Evolutionary conservation across 2,888 invertebrate genomes (phyloP).

Genomic region (Drosophila recens): DNA sequence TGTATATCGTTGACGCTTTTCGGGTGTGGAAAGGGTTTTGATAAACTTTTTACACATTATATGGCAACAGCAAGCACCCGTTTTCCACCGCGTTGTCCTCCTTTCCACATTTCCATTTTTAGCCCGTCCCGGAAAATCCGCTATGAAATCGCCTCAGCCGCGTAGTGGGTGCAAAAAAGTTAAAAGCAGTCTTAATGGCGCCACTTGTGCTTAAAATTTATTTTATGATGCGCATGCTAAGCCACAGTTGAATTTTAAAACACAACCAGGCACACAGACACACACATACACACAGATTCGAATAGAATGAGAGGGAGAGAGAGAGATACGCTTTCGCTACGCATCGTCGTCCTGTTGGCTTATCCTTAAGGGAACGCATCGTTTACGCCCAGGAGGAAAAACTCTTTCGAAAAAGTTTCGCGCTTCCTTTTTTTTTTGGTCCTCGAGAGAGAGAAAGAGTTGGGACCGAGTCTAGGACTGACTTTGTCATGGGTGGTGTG

Average conservation of each 20-base stretch:
- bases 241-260: conserved; percentile 82
- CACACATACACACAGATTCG: neutral
- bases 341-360: conserved; percentile 57
- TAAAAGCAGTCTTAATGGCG: conserved; percentile 81
- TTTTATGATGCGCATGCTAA: conserved; percentile 80
- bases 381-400: conserved; percentile 61
- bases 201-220: conserved; percentile 82
- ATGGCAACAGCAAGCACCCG: conserved; percentile 42
- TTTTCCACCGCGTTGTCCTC: neutral
- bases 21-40: conserved; percentile 76
- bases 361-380: conserved; percentile 72
- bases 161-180: conserved; percentile 77
- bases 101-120: neutral
- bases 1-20: conserved; percentile 55
- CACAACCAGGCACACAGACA: conserved; percentile 49
- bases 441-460: conserved; percentile 9
- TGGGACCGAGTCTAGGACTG: conserved; percentile 1
- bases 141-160: conserved; percentile 59
- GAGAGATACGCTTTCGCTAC: conserved; percentile 46
- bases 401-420: conserved; percentile 77
- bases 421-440: conserved; percentile 42
- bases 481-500: conserved; percentile 44
- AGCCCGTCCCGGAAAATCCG: conserved; percentile 33
- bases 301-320: neutral
- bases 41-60: conserved; percentile 75